Percentiles rank a stretch among this genome's conserved stretches.
These are phyloP conservation scores for Serranus cabrilla DNA, from an alignment of 2,797 vertebrate genomes.

Conservation along the genomic window DNA sequence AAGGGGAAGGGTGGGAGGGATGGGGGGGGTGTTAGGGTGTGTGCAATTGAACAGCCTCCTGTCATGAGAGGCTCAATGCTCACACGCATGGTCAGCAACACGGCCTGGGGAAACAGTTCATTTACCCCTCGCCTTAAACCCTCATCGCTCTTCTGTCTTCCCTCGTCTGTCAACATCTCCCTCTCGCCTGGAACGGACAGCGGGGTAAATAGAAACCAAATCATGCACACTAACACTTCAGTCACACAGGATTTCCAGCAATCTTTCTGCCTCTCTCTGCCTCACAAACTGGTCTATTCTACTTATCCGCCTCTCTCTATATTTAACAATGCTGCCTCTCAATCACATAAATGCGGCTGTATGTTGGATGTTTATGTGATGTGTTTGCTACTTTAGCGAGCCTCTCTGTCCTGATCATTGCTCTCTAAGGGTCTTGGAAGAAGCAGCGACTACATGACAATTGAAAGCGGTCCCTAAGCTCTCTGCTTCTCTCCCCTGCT, in stretches of 20 bases:
- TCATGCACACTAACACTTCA: slow-evolving; percentile 81
- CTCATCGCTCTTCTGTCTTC: slow-evolving; percentile 86
- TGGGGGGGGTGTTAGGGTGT: slow-evolving; percentile 51
- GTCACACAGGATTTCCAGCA: slow-evolving; percentile 72
- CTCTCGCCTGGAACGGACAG: slow-evolving; percentile 82
- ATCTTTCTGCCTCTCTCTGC: slow-evolving; percentile 46
- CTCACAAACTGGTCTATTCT: slow-evolving; percentile 47
- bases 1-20: slow-evolving; percentile 28
- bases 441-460: slow-evolving; percentile 75
- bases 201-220: slow-evolving; percentile 82
- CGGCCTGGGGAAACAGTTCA: slow-evolving; percentile 88
- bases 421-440: slow-evolving; percentile 76
- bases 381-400: slow-evolving; percentile 53
- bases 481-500: slow-evolving; percentile 48
- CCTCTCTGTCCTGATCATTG: slow-evolving; percentile 73
- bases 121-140: slow-evolving; percentile 87
- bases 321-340: slow-evolving; percentile 45
- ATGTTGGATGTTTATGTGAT: slow-evolving; percentile 49
- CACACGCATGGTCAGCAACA: slow-evolving; percentile 89
- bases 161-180: slow-evolving; percentile 87
- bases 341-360: slow-evolving; percentile 26
- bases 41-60: slow-evolving; percentile 82
- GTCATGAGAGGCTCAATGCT: slow-evolving; percentile 86
- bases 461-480: slow-evolving; percentile 74
- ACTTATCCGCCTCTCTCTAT: slow-evolving; percentile 21